Conservation (phyloP, 2,888 invertebrate species). For the Netelia inedita region DNA sequence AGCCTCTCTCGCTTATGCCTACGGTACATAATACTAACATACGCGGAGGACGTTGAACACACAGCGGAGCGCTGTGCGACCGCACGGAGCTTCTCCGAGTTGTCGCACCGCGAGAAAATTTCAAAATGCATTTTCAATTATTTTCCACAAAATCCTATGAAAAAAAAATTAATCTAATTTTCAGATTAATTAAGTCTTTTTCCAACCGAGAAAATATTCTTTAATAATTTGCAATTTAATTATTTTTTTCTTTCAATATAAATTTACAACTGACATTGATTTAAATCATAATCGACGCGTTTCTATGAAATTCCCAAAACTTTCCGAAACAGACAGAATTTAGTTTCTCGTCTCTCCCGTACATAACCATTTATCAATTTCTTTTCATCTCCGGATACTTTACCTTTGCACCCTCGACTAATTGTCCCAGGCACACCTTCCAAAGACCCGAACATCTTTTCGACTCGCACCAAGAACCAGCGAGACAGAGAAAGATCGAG, state of each 20-base stretch:
- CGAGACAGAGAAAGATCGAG: neutral
- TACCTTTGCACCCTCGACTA: neutral
- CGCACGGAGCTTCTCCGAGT: slow-evolving; percentile 2
- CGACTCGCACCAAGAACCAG: neutral
- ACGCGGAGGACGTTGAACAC: slow-evolving; percentile 22
- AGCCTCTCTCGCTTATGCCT: slow-evolving; percentile 3
- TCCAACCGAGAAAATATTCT: too few relatives aligned
- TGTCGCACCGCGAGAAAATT: neutral
- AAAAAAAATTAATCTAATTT: too few relatives aligned
- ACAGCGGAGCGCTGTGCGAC: slow-evolving; percentile 31
- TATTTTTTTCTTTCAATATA: too few relatives aligned
- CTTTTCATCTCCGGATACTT: neutral
- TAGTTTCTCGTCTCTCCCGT: neutral
- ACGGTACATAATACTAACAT: slow-evolving; percentile 22
- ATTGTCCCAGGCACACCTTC: slow-evolving; percentile 7
- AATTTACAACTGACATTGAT: too few relatives aligned
- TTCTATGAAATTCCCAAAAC: neutral
- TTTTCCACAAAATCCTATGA: too few relatives aligned
- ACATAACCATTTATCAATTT: neutral
- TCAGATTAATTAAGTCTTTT: too few relatives aligned
- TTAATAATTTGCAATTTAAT: too few relatives aligned
- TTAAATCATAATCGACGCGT: too few relatives aligned
- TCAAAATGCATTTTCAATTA: neutral
- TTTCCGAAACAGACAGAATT: neutral
- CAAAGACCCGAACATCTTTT: slow-evolving; percentile 14